Evolutionary conservation across 2,113 vertebrate genomes (phyloP).

Genomic region (Onychorhynchus coronatus): DNA sequence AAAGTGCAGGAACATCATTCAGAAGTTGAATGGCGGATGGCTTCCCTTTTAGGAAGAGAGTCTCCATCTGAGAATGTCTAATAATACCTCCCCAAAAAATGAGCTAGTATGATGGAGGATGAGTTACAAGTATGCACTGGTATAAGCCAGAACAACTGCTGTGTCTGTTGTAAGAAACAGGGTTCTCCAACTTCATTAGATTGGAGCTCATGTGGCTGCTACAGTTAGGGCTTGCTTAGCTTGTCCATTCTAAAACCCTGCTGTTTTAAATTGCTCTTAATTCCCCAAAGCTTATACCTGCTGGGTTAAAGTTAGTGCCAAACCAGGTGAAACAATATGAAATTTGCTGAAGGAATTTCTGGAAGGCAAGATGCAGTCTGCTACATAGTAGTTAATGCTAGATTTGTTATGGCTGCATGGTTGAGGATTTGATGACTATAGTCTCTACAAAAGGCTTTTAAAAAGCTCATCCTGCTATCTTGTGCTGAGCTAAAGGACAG

Average conservation of each 20-base stretch:
- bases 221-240: neutral
- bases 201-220: neutral
- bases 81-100: neutral
- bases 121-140: neutral
- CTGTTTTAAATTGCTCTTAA: conserved; percentile 30
- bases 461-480: neutral
- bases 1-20: neutral
- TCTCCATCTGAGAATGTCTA: neutral
- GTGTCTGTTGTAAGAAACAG: neutral
- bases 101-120: neutral
- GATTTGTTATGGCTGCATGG: neutral
- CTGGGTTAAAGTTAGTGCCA: conserved; percentile 6
- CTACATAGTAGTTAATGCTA: neutral
- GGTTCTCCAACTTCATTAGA: neutral
- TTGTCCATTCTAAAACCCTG: conserved; percentile 3
- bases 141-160: neutral
- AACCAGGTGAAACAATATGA: neutral
- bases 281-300: conserved; percentile 9
- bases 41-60: neutral
- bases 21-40: neutral
- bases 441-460: neutral
- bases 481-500: neutral
- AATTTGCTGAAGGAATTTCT: conserved; percentile 4
- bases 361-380: neutral
- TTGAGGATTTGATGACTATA: neutral